These are phyloP conservation scores for Nothocercus julius DNA, from an alignment of 2,113 vertebrate genomes.

Conservation along the genomic window DNA sequence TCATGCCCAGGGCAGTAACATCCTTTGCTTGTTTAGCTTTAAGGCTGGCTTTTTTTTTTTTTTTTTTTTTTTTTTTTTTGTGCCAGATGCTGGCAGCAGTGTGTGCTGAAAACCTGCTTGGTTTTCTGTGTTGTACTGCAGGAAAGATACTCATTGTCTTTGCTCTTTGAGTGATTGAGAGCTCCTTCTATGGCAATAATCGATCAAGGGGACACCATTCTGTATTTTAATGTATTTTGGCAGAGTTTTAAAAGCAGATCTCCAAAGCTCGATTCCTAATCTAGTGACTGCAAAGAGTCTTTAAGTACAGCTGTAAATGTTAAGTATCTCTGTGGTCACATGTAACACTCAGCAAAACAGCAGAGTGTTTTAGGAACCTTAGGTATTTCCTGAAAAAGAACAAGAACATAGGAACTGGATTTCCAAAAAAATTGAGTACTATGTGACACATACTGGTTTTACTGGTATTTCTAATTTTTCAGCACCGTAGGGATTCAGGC, in stretches of 20 bases:
- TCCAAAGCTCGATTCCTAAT: neutral
- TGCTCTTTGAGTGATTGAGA: neutral
- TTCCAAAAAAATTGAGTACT: neutral
- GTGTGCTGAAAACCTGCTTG: neutral
- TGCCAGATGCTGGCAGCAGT: neutral
- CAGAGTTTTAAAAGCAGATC: neutral
- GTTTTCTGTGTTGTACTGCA: neutral
- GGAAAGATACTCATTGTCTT: neutral
- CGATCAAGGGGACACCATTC: neutral
- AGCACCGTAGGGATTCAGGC: neutral
- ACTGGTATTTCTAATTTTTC: neutral
- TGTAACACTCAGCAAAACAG: neutral
- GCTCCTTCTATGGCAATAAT: neutral
- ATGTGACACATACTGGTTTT: neutral
- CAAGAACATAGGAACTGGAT: neutral
- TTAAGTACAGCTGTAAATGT: neutral
- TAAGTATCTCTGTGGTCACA: neutral
- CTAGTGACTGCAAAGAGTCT: neutral
- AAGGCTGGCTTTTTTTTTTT: neutral
- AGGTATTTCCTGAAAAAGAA: neutral
- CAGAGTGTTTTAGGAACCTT: neutral
- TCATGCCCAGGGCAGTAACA: neutral
- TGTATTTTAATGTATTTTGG: neutral
- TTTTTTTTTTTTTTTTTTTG: neutral
- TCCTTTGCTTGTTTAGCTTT: neutral